Evolutionary conservation across 2,888 invertebrate genomes (phyloP).

Genomic region (Augochlorella aurata): DNA sequence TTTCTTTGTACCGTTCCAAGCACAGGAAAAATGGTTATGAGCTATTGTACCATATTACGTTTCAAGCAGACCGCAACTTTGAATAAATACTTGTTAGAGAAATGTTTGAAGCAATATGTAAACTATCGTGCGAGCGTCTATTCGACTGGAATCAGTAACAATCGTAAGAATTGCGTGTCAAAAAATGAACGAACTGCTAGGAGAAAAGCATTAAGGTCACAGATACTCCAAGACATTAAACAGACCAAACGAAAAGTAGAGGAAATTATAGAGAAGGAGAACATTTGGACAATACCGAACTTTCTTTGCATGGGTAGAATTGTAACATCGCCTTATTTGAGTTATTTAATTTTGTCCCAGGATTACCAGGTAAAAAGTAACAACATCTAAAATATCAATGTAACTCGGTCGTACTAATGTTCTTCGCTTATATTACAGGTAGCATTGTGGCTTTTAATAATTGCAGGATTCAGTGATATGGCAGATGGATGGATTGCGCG

Average conservation of each 20-base stretch:
- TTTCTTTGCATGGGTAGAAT: conserved; percentile 93
- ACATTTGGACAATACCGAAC: conserved; percentile 97
- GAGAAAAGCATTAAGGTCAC: conserved; percentile 71
- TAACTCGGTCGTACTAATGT: conserved; percentile 4
- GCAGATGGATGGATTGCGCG: conserved; percentile 99
- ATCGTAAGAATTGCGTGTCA: conserved; percentile 62
- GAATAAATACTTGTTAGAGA: conserved; percentile 71
- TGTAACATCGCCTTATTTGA: conserved; percentile 92
- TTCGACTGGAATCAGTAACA: conserved; percentile 65
- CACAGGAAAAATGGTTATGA: conserved; percentile 70
- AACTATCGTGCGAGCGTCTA: conserved; percentile 69
- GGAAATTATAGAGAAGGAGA: conserved; percentile 92
- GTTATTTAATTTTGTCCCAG: conserved; percentile 92
- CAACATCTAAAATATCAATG: neutral
- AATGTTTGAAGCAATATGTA: conserved; percentile 66
- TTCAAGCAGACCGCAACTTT: conserved; percentile 60
- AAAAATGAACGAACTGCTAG: conserved; percentile 59
- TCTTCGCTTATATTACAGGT: conserved; percentile 75
- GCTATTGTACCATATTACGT: conserved; percentile 64
- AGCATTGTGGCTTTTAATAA: conserved; percentile 91
- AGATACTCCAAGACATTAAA: conserved; percentile 74
- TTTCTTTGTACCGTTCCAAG: conserved; percentile 24
- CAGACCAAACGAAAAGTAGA: conserved; percentile 86
- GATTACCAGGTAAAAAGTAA: conserved; percentile 84
- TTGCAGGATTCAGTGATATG: conserved; percentile 96